Conservation (phyloP, 2,113 vertebrate species). For the Butorides virescens region DNA sequence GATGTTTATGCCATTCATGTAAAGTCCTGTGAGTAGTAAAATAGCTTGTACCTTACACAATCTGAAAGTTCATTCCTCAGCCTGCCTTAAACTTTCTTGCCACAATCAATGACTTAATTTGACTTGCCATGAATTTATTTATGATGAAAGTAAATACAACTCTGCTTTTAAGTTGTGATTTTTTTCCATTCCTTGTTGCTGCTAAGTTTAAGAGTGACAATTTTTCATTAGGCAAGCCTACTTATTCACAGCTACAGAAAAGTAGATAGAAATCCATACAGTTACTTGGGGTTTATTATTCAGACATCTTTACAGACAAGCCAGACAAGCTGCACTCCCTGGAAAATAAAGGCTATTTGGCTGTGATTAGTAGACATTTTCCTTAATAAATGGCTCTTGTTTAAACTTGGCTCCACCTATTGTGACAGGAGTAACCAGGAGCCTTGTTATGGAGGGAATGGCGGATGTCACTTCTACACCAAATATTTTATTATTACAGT, state of each 20-base stretch:
- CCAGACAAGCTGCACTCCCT: neutral
- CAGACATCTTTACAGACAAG: neutral
- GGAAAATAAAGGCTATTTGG: neutral
- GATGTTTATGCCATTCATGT: neutral
- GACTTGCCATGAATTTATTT: neutral
- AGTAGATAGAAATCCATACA: neutral
- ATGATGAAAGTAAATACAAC: neutral
- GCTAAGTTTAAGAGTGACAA: neutral
- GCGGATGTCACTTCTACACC: neutral
- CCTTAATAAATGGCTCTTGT: neutral
- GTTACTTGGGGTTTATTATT: neutral
- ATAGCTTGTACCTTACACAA: neutral
- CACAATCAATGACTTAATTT: neutral
- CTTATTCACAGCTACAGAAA: neutral
- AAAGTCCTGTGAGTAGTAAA: neutral
- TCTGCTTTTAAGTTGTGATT: neutral
- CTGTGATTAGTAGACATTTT: neutral
- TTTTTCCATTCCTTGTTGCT: neutral
- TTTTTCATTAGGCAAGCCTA: neutral
- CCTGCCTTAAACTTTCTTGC: neutral
- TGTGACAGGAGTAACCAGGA: neutral
- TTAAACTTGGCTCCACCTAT: neutral
- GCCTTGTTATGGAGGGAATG: neutral
- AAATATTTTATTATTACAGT: neutral
- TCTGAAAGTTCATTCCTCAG: neutral